Evolutionary conservation across 2,888 invertebrate genomes (phyloP).

Genomic region (Pandemis cinnamomeana): DNA sequence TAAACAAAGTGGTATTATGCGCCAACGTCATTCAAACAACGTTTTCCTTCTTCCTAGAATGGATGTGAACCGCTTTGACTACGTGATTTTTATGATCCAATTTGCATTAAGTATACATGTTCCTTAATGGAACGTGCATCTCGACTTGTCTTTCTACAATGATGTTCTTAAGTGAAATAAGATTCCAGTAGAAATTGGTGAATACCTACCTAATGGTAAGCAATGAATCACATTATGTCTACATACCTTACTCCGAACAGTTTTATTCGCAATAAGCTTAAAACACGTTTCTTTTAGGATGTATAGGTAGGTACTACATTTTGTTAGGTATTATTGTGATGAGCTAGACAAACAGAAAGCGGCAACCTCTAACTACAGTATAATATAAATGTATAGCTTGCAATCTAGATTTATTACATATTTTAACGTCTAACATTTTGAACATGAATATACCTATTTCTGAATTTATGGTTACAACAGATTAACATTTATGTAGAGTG

Average conservation of each 20-base stretch:
- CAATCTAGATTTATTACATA: no score
- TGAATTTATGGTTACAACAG: no score
- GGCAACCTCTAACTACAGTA: background rate
- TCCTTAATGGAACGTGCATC: constrained; percentile 6
- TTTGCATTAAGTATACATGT: constrained; percentile 12
- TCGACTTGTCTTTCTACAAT: background rate
- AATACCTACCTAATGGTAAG: constrained; percentile 3
- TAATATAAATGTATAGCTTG: no score
- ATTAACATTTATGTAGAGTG: no score
- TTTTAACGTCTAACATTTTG: no score
- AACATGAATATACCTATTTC: no score
- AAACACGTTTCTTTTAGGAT: background rate
- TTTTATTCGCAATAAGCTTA: background rate
- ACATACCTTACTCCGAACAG: background rate
- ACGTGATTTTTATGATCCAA: background rate
- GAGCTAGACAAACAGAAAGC: background rate
- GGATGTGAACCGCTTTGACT: background rate
- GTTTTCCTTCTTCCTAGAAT: background rate
- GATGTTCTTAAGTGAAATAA: background rate
- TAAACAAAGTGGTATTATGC: background rate
- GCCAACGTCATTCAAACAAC: background rate
- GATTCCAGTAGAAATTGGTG: background rate
- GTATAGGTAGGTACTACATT: no score
- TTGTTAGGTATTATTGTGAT: background rate
- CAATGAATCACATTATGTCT: background rate